Evolutionary conservation across 2,888 invertebrate species (phyloP).

Genomic region (Drosophila neonasuta): DNA sequence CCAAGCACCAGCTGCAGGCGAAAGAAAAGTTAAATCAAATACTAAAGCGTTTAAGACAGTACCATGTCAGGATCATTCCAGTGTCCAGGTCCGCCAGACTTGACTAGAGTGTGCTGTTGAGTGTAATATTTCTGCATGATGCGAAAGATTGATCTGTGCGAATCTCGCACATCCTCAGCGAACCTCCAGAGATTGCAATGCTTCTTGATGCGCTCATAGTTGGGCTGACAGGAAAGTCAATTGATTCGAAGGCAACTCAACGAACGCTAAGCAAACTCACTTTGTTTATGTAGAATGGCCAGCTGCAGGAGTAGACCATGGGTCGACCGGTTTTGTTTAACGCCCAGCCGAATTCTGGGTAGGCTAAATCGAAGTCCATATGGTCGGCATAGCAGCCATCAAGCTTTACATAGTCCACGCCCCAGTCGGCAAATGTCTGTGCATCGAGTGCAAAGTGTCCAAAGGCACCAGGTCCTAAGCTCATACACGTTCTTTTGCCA

Average conservation of each 20-base stretch:
- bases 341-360: slow-evolving; percentile 86
- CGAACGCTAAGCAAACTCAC: slow-evolving; percentile 39
- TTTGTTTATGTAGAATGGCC: slow-evolving; percentile 88
- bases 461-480: slow-evolving; percentile 86
- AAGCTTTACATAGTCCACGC: slow-evolving; percentile 89
- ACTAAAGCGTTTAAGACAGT: too few species aligned
- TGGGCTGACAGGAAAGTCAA: slow-evolving; percentile 79
- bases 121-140: slow-evolving; percentile 85
- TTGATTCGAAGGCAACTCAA: neutral
- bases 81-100: slow-evolving; percentile 86
- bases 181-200: slow-evolving; percentile 87
- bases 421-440: slow-evolving; percentile 88
- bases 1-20: slow-evolving; percentile 83
- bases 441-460: slow-evolving; percentile 86
- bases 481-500: slow-evolving; percentile 88
- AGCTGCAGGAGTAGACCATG: slow-evolving; percentile 90
- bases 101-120: slow-evolving; percentile 84
- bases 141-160: slow-evolving; percentile 83
- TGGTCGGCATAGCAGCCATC: slow-evolving; percentile 88
- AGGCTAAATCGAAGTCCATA: slow-evolving; percentile 84
- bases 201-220: slow-evolving; percentile 83
- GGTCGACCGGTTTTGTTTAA: slow-evolving; percentile 88
- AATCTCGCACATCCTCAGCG: slow-evolving; percentile 86
- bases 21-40: neutral
- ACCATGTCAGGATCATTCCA: slow-evolving; percentile 89